Evolutionary conservation across 2,888 invertebrate genomes (phyloP).

Genomic region (Cyclophora punctaria): DNA sequence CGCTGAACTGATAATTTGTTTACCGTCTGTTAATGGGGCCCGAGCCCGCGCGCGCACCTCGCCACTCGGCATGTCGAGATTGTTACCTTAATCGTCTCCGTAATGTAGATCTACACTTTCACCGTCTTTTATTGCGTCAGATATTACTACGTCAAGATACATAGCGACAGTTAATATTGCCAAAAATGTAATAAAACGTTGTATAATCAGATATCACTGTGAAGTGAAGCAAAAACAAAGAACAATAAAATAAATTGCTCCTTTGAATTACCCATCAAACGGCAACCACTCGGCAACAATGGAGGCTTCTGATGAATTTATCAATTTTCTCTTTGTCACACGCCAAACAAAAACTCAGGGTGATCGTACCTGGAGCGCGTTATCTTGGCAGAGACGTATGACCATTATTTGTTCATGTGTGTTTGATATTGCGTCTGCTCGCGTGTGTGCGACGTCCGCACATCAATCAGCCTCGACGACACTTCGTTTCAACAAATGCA

Average conservation of each 20-base stretch:
- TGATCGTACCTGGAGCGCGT: constrained; percentile 58
- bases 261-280: constrained; percentile 53
- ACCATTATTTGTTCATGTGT: constrained; percentile 60
- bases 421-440: constrained; percentile 34
- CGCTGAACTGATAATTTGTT: constrained; percentile 22
- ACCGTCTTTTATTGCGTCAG: constrained; percentile 13
- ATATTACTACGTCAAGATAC: constrained; percentile 18
- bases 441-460: constrained; percentile 27
- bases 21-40: constrained; percentile 12
- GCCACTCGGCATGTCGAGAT: constrained; percentile 10
- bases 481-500: constrained; percentile 40
- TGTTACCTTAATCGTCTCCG: constrained; percentile 14
- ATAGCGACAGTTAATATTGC: constrained; percentile 21
- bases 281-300: constrained; percentile 50
- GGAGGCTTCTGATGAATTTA: constrained; percentile 57
- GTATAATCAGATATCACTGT: constrained; percentile 18
- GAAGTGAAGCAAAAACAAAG: constrained; percentile 40
- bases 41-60: constrained; percentile 5
- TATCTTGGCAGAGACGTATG: constrained; percentile 70
- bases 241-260: constrained; percentile 48
- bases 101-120: constrained; percentile 15
- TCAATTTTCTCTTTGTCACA: constrained; percentile 67
- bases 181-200: constrained; percentile 20
- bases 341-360: constrained; percentile 62
- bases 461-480: constrained; percentile 57